A percentile compares a stretch with the other conserved stretches of the same genome.
phyloP scores from a whole-genome alignment of 2,888 invertebrate genomes.

The Synanthedon myopaeformis region DNA sequence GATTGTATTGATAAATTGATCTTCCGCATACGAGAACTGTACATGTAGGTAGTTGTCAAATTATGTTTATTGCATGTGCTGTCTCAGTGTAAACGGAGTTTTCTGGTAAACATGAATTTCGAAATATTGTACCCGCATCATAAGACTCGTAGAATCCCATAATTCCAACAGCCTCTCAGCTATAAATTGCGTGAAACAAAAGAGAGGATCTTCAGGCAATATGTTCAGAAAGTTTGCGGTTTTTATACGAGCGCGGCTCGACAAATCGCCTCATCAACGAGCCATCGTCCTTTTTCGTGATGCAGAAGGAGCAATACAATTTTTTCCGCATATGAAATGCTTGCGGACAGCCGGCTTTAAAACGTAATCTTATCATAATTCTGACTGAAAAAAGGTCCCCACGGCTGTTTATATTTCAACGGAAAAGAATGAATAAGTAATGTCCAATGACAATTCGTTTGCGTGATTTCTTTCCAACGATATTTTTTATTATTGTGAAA shows the following conservation, averaged over 20 bases:
- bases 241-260: conserved; percentile 28
- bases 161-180: conserved; percentile 23
- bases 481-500: neutral
- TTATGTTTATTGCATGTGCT: neutral
- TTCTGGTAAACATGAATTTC: conserved; percentile 3
- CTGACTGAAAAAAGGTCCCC: neutral
- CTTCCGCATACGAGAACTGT: conserved; percentile 22
- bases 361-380: neutral
- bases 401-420: neutral
- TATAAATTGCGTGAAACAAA: conserved; percentile 45
- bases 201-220: conserved; percentile 27
- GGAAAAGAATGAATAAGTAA: neutral
- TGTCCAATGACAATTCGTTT: neutral
- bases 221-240: conserved; percentile 43
- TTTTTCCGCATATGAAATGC: conserved; percentile 7
- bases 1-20: conserved; percentile 22
- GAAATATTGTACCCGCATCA: conserved; percentile 34
- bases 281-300: conserved; percentile 10
- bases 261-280: conserved; percentile 36
- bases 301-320: conserved; percentile 11
- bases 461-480: neutral
- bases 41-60: neutral
- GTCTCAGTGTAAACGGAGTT: neutral
- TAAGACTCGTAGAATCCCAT: conserved; percentile 1
- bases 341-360: neutral